Evolutionary conservation across 2,888 invertebrate species (phyloP), one percentile per base, ranked within the genome.

Genomic region (Conus canariensis): DNA sequence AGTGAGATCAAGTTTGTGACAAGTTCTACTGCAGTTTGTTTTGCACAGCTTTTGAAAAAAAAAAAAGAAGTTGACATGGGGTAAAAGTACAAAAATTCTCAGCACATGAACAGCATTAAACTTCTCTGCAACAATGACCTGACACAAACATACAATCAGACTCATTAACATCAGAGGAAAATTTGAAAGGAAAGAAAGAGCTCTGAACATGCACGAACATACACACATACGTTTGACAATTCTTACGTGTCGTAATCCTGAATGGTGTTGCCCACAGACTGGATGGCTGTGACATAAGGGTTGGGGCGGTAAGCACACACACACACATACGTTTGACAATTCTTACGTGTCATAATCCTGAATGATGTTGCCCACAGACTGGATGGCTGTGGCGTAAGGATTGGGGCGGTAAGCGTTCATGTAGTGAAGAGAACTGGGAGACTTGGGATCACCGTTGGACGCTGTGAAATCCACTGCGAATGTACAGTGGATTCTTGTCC

Each of bases 381-480:
- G 93, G 60, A 97, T 95, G 14, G 97, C 97, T 8, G 95, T 94
- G 70, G 96, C 96, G 93, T 97, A 97, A 82, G 97, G 96, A 94
- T 97, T 97, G 45, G 96, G 96, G 93, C 95, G 93, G 93, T 96
- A 95, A 0, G 96, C 96, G 91, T 94, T 95, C 90, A 95, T 93
- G 94, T 96, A 97, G 94, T 97, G 97, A 14, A 97, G 95, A 6
- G 97, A 97, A 3, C 93, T 93, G 0, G 96, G 94, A 12, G 94
- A 93, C 67, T 94, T 94, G 0, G 96, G 96, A 88, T 96, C 95
- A 10, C 97, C 97, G 93, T 97, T 97, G 56, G 96, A 95, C 0
- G 96, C 96, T 5, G 97, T 97, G 94, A 97, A 97, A 92, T 97
- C 97, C 60, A 97, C 95, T 7, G 97, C 96, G 80, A 97, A 96